These are phyloP conservation scores for Micrastur ruficollis DNA, from an alignment of 2,797 vertebrate genomes.

Conservation along the genomic window DNA sequence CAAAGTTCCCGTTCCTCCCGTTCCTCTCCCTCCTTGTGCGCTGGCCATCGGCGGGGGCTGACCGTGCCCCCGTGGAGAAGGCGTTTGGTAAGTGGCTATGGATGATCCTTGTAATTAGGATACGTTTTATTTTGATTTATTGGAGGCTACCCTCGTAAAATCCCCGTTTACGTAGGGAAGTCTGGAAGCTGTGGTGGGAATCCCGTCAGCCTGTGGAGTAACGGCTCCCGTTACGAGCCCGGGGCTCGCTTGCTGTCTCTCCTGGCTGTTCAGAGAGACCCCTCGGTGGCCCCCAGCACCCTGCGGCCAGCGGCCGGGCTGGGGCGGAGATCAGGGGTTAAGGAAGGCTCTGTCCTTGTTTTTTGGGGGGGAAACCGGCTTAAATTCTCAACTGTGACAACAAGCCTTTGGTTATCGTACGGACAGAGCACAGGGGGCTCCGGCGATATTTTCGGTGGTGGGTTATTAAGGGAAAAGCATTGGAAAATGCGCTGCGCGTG, in stretches of 20 bases:
- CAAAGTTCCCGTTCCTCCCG: neutral
- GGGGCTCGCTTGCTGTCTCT: neutral
- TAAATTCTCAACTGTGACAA: neutral
- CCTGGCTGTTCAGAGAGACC: neutral
- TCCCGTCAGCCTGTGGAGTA: neutral
- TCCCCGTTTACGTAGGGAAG: neutral
- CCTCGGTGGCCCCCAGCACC: neutral
- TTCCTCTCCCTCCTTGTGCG: neutral
- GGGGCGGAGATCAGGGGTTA: neutral
- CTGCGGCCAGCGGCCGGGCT: fast-evolving
- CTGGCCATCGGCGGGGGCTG: neutral
- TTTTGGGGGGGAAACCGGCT: neutral
- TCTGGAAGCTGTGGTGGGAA: neutral
- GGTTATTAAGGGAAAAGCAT: neutral
- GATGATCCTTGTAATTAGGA: neutral
- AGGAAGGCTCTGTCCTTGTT: neutral
- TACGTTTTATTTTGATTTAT: neutral
- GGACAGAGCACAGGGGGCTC: neutral
- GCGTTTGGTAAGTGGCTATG: neutral
- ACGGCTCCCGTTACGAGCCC: neutral
- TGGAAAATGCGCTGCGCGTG: neutral
- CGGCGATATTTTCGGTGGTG: neutral
- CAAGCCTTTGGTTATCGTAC: neutral
- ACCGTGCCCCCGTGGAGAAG: neutral
- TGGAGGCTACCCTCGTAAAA: neutral